These are phyloP conservation scores for Anguilla pacifica DNA, from an alignment of 2,797 vertebrate genomes.

Conservation along the genomic window DNA sequence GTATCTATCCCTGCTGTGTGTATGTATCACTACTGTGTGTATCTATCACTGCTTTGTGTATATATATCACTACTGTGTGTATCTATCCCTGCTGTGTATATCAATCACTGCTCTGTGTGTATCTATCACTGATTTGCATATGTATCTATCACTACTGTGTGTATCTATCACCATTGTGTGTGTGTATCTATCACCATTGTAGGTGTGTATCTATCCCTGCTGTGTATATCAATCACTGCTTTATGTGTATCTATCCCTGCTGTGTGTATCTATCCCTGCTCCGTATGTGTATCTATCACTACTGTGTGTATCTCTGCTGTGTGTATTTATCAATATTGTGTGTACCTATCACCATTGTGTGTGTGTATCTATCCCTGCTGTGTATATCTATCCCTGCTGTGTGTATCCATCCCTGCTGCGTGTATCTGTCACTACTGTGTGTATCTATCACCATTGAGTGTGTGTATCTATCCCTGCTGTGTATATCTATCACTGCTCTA, in stretches of 20 bases:
- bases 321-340: too few species aligned
- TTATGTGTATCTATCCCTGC: background rate
- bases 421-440: background rate
- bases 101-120: too few species aligned
- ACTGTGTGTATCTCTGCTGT: background rate
- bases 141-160: constrained; percentile 34
- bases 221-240: too few species aligned
- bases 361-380: constrained; percentile 43
- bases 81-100: too few species aligned
- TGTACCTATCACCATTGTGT: background rate
- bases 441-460: too few species aligned
- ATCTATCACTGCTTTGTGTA: too few species aligned
- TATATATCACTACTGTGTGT: too few species aligned
- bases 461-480: background rate
- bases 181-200: background rate
- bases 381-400: background rate
- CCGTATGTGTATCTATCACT: background rate
- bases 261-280: constrained; percentile 45
- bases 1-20: background rate
- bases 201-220: too few species aligned
- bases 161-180: background rate
- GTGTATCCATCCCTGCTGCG: background rate
- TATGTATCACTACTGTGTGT: too few species aligned
- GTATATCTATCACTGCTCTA: background rate
- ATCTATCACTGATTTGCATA: background rate